Evolutionary conservation across 2,888 invertebrate species (phyloP).

Genomic region (Adelphocoris suturalis): DNA sequence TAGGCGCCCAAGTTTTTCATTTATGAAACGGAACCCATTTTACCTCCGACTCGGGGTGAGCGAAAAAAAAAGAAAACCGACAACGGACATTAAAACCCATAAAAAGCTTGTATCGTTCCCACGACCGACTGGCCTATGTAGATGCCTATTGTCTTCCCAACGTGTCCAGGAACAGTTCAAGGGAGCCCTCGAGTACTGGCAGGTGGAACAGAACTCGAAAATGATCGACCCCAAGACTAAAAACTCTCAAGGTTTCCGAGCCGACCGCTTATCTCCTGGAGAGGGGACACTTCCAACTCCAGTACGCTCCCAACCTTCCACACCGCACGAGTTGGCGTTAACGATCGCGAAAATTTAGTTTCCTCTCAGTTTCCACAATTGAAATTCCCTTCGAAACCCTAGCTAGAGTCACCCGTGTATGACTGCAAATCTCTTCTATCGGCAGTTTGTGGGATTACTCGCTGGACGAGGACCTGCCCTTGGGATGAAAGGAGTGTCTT

Average conservation of each 20-base stretch:
- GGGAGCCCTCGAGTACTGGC: not conserved
- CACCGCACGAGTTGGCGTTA: not conserved
- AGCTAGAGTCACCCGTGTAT: not conserved
- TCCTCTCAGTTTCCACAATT: not conserved
- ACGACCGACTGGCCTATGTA: slow-evolving; percentile 42
- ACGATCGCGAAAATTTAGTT: not conserved
- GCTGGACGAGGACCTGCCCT: not conserved
- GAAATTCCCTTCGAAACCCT: not conserved
- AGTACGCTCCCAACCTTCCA: not conserved
- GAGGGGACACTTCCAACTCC: slow-evolving; percentile 7
- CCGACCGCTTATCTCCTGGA: not conserved
- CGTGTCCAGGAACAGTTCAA: not conserved
- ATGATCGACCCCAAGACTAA: not conserved
- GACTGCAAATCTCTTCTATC: too few relatives aligned
- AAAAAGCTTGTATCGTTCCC: not conserved
- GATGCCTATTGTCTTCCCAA: not conserved
- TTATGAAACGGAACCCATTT: not conserved
- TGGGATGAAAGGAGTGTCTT: slow-evolving; percentile 5
- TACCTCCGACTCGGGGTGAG: not conserved
- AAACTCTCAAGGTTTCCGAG: not conserved
- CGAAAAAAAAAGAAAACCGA: not conserved
- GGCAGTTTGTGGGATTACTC: not conserved
- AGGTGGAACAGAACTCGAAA: not conserved
- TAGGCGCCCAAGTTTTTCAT: not conserved
- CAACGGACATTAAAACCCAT: slow-evolving; percentile 1